Conservation (phyloP, 23 tunicate genomes). For the Clavelina lepadiformis region DNA sequence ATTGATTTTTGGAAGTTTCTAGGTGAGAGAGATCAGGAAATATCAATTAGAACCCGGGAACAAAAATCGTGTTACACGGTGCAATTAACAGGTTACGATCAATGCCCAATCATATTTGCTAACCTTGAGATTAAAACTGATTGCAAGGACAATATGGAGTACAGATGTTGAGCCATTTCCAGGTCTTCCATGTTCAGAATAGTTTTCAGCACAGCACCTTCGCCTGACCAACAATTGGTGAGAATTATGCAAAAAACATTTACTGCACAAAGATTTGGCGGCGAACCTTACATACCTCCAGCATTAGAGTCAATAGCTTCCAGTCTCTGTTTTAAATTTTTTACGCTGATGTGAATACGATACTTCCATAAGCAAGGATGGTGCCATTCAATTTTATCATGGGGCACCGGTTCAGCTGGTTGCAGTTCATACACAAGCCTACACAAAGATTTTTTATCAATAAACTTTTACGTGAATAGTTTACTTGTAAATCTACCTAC, state of each 20-base stretch:
- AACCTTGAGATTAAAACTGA: slow-evolving; percentile 29
- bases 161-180: slow-evolving; percentile 38
- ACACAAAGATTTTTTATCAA: background rate
- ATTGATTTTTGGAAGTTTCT: too few species aligned
- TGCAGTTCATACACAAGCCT: slow-evolving; percentile 16
- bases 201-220: slow-evolving; percentile 35
- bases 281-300: slow-evolving; percentile 31
- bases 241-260: too few species aligned
- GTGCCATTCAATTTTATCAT: slow-evolving; percentile 6
- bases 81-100: too few species aligned
- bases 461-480: too few species aligned
- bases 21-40: too few species aligned
- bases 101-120: too few species aligned
- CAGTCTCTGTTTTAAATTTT: slow-evolving; percentile 21
- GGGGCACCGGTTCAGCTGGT: background rate
- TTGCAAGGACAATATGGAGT: slow-evolving; percentile 18
- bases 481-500: too few species aligned
- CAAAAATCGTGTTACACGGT: too few species aligned
- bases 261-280: too few species aligned
- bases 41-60: too few species aligned
- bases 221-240: slow-evolving; percentile 12
- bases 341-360: slow-evolving; percentile 14
- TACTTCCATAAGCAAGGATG: slow-evolving; percentile 17
- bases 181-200: slow-evolving; percentile 34
- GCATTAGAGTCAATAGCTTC: slow-evolving; percentile 39